These are phyloP conservation scores for Spheniscus humboldti DNA, from an alignment of 2,797 vertebrate species.

Conservation along the genomic window DNA sequence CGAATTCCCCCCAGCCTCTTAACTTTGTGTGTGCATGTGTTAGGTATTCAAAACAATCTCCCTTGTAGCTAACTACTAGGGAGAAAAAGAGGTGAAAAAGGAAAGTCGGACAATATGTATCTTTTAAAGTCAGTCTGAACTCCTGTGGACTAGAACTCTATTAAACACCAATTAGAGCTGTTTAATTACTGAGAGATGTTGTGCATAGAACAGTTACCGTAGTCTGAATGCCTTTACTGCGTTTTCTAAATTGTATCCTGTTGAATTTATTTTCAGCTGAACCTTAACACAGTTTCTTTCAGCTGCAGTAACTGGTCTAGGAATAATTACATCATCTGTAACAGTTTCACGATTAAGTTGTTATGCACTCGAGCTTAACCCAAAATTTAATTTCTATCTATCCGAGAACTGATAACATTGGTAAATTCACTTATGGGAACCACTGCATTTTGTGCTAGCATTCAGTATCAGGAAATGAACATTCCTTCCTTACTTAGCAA, in stretches of 20 bases:
- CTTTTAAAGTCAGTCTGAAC: background rate
- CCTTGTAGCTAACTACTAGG: background rate
- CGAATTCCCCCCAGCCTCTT: background rate
- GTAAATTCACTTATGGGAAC: background rate
- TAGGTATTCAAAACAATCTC: background rate
- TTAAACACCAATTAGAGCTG: background rate
- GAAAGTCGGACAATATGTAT: background rate
- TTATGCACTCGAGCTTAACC: background rate
- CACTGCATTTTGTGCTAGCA: background rate
- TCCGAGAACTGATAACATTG: background rate
- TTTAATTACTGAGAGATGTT: background rate
- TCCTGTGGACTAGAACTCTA: background rate
- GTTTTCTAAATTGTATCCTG: background rate
- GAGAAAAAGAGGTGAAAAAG: background rate
- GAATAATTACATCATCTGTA: background rate
- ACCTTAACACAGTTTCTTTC: background rate
- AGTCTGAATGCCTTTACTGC: background rate
- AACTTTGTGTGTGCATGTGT: background rate
- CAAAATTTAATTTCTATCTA: conserved; percentile 8
- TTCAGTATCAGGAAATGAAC: background rate
- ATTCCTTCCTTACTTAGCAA: background rate
- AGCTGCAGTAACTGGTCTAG: background rate
- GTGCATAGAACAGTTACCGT: background rate
- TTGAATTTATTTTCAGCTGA: background rate
- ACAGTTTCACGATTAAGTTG: background rate